phyloP scores from a whole-genome alignment of 2,113 vertebrate species.

The Sinocyclocheilus anshuiensis region DNA sequence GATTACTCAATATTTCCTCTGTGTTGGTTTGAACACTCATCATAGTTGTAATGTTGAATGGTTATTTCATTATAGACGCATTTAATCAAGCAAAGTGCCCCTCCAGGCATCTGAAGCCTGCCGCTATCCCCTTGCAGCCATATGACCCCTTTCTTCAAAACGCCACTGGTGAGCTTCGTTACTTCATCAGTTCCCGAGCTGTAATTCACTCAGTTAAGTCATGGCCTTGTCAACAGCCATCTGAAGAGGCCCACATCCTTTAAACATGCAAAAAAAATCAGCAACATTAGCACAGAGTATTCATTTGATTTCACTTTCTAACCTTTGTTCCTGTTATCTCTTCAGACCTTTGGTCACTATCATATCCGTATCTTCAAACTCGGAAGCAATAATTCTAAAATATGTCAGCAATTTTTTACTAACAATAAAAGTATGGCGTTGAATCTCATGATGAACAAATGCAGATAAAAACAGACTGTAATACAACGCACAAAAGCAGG shows the following conservation, averaged over 20 bases:
- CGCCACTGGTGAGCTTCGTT: conserved; percentile 23
- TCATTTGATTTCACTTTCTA: conserved; percentile 46
- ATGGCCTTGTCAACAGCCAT: background rate
- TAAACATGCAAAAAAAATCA: background rate
- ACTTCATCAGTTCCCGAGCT: conserved; percentile 14
- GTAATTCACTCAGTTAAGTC: conserved; percentile 9
- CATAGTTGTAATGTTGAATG: conserved; percentile 3
- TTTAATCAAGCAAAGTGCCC: conserved; percentile 54
- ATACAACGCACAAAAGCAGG: conserved; percentile 3
- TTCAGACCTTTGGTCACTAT: conserved; percentile 19
- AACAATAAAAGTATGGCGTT: conserved; percentile 23
- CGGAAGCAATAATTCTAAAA: background rate
- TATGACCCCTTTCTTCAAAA: conserved; percentile 14
- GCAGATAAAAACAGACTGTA: conserved; percentile 19
- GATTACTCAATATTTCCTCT: conserved; percentile 24
- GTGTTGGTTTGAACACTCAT: conserved; percentile 26
- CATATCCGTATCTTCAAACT: background rate
- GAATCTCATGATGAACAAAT: background rate
- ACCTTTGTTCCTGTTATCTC: background rate
- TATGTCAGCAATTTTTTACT: background rate
- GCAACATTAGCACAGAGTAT: background rate
- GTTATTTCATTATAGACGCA: conserved; percentile 51
- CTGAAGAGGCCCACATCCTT: background rate
- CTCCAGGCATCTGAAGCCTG: conserved; percentile 35
- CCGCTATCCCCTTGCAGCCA: conserved; percentile 28